Percentiles rank a stretch among this genome's conserved stretches.
Conservation (phyloP, 1,140 invertebrate genomes). For the Xylocopa sonorina region DNA sequence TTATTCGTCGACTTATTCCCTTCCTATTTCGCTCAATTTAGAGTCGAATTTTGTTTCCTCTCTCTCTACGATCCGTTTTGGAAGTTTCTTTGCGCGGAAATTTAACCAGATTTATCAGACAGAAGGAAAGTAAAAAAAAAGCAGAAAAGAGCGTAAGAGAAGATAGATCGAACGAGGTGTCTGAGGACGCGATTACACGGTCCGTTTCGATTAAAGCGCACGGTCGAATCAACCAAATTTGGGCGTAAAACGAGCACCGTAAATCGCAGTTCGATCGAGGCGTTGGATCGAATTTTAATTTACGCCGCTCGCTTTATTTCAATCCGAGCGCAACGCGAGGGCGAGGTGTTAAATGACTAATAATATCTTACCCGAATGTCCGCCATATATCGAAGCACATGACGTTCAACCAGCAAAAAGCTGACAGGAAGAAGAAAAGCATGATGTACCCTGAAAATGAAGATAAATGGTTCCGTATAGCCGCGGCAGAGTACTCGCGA, state of each 20-base stretch:
- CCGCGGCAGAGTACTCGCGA: neutral
- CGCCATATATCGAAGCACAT: slow-evolving; percentile 87
- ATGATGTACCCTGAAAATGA: slow-evolving; percentile 70
- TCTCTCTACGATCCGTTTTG: neutral
- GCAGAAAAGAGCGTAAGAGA: neutral
- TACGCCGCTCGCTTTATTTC: too few species aligned
- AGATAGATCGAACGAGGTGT: neutral
- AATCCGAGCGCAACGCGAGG: too few species aligned
- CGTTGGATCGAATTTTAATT: too few species aligned
- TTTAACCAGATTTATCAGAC: neutral
- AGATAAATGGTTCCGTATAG: slow-evolving; percentile 1
- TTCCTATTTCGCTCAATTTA: neutral
- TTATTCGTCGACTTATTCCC: neutral
- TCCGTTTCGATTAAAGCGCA: too few species aligned
- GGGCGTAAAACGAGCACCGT: too few species aligned
- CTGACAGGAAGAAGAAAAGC: slow-evolving; percentile 82
- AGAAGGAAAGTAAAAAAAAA: too few species aligned
- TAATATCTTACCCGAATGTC: slow-evolving; percentile 82
- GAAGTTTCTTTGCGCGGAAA: neutral
- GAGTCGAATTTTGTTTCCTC: neutral
- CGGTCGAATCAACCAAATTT: too few species aligned
- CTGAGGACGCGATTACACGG: too few species aligned
- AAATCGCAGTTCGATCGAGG: too few species aligned
- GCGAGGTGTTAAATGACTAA: neutral
- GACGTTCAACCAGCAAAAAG: slow-evolving; percentile 88